Evolutionary conservation across 2,113 vertebrate genomes (phyloP).

Genomic region (Speoplatyrhinus poulsoni): DNA sequence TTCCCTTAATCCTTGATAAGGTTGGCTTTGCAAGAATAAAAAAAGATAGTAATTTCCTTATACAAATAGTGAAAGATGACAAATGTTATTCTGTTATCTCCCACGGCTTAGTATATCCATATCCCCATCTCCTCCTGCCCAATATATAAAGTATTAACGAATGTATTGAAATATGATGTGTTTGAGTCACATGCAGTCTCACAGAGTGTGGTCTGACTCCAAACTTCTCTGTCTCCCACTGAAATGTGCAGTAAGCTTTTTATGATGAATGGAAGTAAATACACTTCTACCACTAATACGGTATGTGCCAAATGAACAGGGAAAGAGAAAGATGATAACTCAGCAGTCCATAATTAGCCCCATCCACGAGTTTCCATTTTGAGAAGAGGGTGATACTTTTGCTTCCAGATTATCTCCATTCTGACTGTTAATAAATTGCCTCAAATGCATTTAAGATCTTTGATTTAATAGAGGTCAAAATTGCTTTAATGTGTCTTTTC

Average conservation of each 20-base stretch:
- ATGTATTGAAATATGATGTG: constrained; percentile 49
- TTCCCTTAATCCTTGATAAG: constrained; percentile 45
- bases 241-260: constrained; percentile 59
- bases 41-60: constrained; percentile 28
- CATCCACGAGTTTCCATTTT: constrained; percentile 32
- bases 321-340: constrained; percentile 39
- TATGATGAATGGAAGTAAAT: constrained; percentile 68
- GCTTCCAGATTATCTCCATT: constrained; percentile 40
- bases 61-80: constrained; percentile 51
- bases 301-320: constrained; percentile 37
- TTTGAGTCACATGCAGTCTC: constrained; percentile 30
- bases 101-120: constrained; percentile 25
- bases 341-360: constrained; percentile 50
- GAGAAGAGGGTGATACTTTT: constrained; percentile 22
- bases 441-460: constrained; percentile 31
- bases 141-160: constrained; percentile 52
- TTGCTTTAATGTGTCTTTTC: constrained; percentile 22
- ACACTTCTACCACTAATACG: constrained; percentile 48
- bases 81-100: constrained; percentile 42
- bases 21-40: constrained; percentile 30
- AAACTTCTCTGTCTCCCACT: constrained; percentile 45
- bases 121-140: constrained; percentile 38
- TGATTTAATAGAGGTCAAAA: constrained; percentile 44
- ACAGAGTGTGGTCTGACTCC: constrained; percentile 2
- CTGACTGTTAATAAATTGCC: constrained; percentile 42